phyloP scores from a whole-genome alignment of 2,113 vertebrate genomes.

The Arvicanthis niloticus region DNA sequence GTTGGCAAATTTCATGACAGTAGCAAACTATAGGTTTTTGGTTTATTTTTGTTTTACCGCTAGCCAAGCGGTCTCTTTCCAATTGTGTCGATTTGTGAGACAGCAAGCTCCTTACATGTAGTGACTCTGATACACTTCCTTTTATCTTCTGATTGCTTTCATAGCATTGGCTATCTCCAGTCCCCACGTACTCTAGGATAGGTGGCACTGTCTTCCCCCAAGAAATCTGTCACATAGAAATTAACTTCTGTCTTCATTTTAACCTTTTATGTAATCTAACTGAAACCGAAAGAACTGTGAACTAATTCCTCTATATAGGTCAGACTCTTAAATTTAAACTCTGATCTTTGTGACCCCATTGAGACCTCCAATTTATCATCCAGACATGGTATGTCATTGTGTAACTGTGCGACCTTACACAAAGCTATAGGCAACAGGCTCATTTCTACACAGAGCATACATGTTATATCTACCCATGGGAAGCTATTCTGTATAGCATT shows the following conservation, averaged over 20 bases:
- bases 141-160: neutral
- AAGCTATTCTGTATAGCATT: neutral
- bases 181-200: neutral
- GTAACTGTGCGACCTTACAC: neutral
- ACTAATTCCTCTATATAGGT: neutral
- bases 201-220: neutral
- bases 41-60: neutral
- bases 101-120: neutral
- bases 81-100: neutral
- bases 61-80: neutral
- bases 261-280: neutral
- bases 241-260: neutral
- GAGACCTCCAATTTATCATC: slow-evolving; percentile 2
- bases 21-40: neutral
- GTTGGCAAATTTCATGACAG: neutral
- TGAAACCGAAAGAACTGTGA: neutral
- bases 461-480: neutral
- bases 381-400: neutral
- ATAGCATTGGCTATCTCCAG: neutral
- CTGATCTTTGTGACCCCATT: neutral
- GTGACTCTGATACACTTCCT: neutral
- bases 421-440: neutral
- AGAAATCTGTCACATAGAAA: neutral
- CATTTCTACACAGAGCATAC: neutral
- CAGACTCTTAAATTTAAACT: slow-evolving; percentile 3